Evolutionary conservation across 2,113 vertebrate genomes (phyloP).

Genomic region (Hippolais icterina): DNA sequence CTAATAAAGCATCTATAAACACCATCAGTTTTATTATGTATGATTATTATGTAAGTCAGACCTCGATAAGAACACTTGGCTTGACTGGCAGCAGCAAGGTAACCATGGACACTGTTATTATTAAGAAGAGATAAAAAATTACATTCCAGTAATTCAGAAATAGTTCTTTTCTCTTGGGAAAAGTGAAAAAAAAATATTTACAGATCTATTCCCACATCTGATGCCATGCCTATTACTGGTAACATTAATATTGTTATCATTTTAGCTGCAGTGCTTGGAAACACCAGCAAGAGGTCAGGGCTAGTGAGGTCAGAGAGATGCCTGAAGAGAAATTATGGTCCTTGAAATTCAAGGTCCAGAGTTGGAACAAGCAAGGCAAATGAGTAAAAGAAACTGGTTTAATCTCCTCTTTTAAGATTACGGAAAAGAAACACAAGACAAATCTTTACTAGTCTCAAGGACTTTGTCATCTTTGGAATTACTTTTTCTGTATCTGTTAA

Average conservation of each 20-base stretch:
- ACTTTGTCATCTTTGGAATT: neutral
- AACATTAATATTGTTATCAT: neutral
- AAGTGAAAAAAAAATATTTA: neutral
- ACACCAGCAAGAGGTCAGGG: neutral
- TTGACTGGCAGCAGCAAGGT: neutral
- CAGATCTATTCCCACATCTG: neutral
- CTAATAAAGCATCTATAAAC: neutral
- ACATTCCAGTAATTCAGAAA: neutral
- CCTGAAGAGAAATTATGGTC: neutral
- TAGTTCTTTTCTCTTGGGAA: neutral
- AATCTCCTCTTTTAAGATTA: neutral
- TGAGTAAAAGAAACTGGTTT: neutral
- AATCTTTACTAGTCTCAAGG: neutral
- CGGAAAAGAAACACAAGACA: neutral
- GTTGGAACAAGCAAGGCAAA: neutral
- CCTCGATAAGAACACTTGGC: neutral
- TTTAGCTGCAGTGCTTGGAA: neutral
- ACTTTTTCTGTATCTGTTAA: neutral
- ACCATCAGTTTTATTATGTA: neutral
- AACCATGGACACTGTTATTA: neutral
- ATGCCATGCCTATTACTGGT: neutral
- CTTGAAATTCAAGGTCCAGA: neutral
- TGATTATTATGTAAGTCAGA: neutral
- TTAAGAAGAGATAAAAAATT: neutral
- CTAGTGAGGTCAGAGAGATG: neutral